Base-by-base conservation (phyloP, 2,113 vertebrate genomes). In the Gavia stellata region DNA sequence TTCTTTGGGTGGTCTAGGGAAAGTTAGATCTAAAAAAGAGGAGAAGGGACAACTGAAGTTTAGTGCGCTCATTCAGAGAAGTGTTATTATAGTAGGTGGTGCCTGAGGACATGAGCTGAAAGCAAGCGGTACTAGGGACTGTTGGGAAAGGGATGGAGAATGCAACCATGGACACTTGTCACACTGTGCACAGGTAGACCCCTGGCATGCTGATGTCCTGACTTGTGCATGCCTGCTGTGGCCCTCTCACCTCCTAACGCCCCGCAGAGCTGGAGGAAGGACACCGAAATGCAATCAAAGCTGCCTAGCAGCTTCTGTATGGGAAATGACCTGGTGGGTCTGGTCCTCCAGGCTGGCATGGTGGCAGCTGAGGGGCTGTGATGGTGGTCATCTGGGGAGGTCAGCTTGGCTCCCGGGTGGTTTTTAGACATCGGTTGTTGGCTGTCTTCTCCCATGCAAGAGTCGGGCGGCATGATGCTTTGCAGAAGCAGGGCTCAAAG, bases 41-140 rank as follows among this genome's bases (percentile, higher is more conserved):
- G 38, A 38, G 63, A 7, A 3, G 19, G 56, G 52, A 31, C n/a
- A 24, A 3, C 0, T n/a, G 33, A 31, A 38, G 33, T 24, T 58
- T 31, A 18, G 19, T 1, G 50, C 1, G 5, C 28, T 58, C 31
- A 1, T 23, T 49, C 42, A 21, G 67, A 40, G n/a, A 59, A 25
- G 29, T 2, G 16, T 21, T 42, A 2, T 8, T 19, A 7, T 5
- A 26, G 47, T 16, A 72, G 44, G 38, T 20, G 21, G 50, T 2
- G 24, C 44, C 52, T 40, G 65, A 66, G 66, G 40, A 11, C n/a
- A 20, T 14, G 33, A 34, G 68, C 29, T 8, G 50, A 14, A 33
- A n/a, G 33, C 63, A 8, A 28, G 36, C 2, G 0, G 16, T 19
- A 5, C 3, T 24, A 10, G n/a, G 3, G 5, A 9, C 20, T 20